phyloP scores from a whole-genome alignment of 2,113 vertebrate genomes.

The Phodopus roborovskii region DNA sequence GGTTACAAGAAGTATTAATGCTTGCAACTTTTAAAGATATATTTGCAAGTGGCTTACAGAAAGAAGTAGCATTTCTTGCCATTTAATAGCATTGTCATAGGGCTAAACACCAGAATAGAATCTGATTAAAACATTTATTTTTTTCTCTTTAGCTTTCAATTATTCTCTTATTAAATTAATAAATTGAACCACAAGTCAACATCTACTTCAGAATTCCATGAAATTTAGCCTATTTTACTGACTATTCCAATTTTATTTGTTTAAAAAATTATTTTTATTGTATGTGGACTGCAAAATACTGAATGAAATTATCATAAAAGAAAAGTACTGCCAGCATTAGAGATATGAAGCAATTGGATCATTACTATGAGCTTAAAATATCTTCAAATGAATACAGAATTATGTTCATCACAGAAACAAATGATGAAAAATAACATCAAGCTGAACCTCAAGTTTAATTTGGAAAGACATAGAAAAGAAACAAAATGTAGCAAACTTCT shows the following conservation, averaged over 20 bases:
- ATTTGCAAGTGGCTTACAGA: conserved; percentile 6
- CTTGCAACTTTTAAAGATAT: conserved; percentile 41
- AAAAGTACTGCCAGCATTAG: conserved; percentile 62
- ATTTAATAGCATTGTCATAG: background rate
- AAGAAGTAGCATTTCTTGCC: background rate
- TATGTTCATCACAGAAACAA: conserved; percentile 66
- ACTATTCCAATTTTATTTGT: conserved; percentile 55
- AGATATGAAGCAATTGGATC: conserved; percentile 75
- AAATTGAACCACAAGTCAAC: conserved; percentile 41
- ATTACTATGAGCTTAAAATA: conserved; percentile 69
- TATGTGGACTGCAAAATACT: conserved; percentile 65
- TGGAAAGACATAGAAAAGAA: background rate
- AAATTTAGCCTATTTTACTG: conserved; percentile 64
- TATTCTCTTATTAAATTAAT: conserved; percentile 65
- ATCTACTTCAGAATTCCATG: conserved; percentile 65
- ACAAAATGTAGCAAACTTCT: conserved; percentile 13
- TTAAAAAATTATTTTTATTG: conserved; percentile 63
- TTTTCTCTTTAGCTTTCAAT: conserved; percentile 69
- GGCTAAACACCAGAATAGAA: conserved; percentile 43
- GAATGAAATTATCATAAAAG: conserved; percentile 78
- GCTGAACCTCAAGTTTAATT: conserved; percentile 56
- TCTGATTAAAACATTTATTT: conserved; percentile 68
- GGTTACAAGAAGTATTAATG: conserved; percentile 14
- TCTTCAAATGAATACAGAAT: conserved; percentile 64
- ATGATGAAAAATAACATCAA: conserved; percentile 53